phyloP scores from a whole-genome alignment of 2,888 invertebrate species.

The Euzetes globulus region DNA sequence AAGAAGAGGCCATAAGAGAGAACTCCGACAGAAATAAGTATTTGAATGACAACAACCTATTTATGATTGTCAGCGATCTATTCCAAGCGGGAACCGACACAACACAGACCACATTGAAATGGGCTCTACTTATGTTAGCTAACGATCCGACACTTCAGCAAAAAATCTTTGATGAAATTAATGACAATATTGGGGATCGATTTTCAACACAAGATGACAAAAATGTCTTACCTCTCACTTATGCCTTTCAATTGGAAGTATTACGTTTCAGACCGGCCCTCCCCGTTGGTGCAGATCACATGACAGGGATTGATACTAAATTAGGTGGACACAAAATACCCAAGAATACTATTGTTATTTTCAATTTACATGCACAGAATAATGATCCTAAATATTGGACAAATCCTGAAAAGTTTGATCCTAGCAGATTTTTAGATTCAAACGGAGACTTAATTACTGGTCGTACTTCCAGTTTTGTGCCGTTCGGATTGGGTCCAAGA shows the following conservation, averaged over 20 bases:
- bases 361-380: neutral
- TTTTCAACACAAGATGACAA: neutral
- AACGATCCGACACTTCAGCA: neutral
- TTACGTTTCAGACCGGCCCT: neutral
- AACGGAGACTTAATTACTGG: neutral
- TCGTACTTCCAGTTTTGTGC: neutral
- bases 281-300: neutral
- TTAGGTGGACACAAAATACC: neutral
- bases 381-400: neutral
- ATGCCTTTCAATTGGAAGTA: neutral
- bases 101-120: conserved; percentile 10
- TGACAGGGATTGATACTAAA: neutral
- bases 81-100: conserved; percentile 28
- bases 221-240: neutral
- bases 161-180: neutral
- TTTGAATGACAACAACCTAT: neutral
- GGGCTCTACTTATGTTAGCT: neutral
- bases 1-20: neutral
- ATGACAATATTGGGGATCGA: neutral
- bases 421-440: neutral
- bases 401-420: neutral
- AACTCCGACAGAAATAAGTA: neutral
- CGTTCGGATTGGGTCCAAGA: neutral
- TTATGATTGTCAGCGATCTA: neutral
- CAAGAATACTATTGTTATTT: neutral